Evolutionary conservation across 2,113 vertebrate genomes (phyloP), one percentile per base, ranked within the genome.

Genomic region (Dryoscopus gambensis): DNA sequence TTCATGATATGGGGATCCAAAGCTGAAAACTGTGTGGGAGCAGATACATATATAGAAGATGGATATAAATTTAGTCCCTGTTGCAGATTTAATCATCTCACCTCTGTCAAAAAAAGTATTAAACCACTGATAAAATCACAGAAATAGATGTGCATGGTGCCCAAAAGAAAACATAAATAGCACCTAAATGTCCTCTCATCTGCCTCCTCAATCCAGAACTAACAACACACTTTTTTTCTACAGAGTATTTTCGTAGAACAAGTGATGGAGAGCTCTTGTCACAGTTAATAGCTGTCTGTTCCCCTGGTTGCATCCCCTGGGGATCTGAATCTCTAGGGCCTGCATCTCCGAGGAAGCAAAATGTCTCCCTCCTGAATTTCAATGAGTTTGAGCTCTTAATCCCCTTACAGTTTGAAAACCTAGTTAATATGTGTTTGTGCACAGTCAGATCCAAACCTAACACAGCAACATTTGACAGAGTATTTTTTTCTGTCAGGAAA

Each of bases 361-460:
- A 85, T 40, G 40, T 64, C 50, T 91, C n/a, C 31, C n/a, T 73
- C 22, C 50, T 86, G 92, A 86, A 94, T 96, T 69, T 86, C 67
- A 86, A 90, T 67, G 59, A 77, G 22, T 80, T 70, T 74, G 55
- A 94, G 82, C 82, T 77, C 71, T 87, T 96, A 90, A 95, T 91
- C 87, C 70, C 71, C 15, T 65, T 27, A 47, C 59, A 90, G 55
- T 90, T 80, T 65, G 63, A 67, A 94, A 93, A 74, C 31, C 27
- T 21, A 52, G 46, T 76, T 83, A 80, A 91, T 30, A 59, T 11
- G 21, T 11, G 0, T 86, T 46, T 83, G 5, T 46, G 63, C 40
- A 85, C 10, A 39, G 46, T 31, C 47, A 84, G 77, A 67, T 37
- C 71, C 24, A 15, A 19, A 60, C 50, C 59, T 69, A 73, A 64